A percentile compares a stretch with the other conserved stretches of the same genome.
Conservation (phyloP, 2,113 vertebrate species). For the Ornithorhynchus anatinus region DNA sequence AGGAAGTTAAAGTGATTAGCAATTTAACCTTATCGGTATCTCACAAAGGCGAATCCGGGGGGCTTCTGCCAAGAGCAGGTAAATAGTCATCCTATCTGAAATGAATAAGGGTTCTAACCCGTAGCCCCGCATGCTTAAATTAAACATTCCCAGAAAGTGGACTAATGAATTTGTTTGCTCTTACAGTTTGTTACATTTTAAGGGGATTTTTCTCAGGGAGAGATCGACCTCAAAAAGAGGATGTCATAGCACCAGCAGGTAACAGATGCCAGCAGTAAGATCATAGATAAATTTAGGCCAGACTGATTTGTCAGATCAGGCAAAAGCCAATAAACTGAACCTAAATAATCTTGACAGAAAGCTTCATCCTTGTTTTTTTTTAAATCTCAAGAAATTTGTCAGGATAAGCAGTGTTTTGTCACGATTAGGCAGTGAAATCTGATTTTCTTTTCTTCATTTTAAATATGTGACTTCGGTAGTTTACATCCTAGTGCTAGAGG, state of each 20-base stretch:
- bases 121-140: constrained; percentile 42
- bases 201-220: not conserved
- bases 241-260: constrained; percentile 52
- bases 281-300: constrained; percentile 21
- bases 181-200: constrained; percentile 35
- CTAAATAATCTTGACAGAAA: constrained; percentile 14
- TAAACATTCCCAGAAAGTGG: constrained; percentile 18
- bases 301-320: constrained; percentile 5
- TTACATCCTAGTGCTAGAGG: not conserved
- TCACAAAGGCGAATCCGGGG: constrained; percentile 12
- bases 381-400: not conserved
- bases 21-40: constrained; percentile 28
- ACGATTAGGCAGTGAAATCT: not conserved
- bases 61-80: constrained; percentile 48
- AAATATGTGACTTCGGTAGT: not conserved
- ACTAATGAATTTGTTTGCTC: constrained; percentile 4
- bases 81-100: constrained; percentile 47
- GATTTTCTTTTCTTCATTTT: constrained; percentile 16
- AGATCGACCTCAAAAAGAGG: constrained; percentile 20
- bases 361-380: too few relatives aligned
- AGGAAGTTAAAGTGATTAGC: constrained; percentile 35
- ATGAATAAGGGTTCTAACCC: constrained; percentile 44
- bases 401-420: not conserved
- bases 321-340: constrained; percentile 15
- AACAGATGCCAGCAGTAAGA: constrained; percentile 53